Percentiles rank a stretch among this genome's conserved stretches.
phyloP scores from a whole-genome alignment of 2,113 vertebrate genomes.

The Strigops habroptila region DNA sequence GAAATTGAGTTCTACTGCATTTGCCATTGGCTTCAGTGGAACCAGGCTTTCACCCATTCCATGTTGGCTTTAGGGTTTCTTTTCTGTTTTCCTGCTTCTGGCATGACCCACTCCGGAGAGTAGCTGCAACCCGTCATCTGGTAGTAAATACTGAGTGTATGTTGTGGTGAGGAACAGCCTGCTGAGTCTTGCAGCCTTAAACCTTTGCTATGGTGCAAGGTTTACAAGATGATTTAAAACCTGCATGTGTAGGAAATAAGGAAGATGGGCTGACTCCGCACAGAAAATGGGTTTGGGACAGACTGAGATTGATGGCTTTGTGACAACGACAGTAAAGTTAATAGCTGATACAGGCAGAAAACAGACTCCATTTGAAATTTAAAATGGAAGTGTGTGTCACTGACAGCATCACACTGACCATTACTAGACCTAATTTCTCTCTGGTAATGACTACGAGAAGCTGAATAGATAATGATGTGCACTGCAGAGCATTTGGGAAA shows the following conservation, averaged over 20 bases:
- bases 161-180: not conserved
- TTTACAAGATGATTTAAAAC: constrained; percentile 62
- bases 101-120: not conserved
- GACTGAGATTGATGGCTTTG: constrained; percentile 58
- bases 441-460: constrained; percentile 43
- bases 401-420: constrained; percentile 59
- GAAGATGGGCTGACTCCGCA: constrained; percentile 23
- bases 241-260: constrained; percentile 45
- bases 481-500: constrained; percentile 45
- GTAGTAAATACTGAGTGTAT: not conserved
- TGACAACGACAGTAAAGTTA: constrained; percentile 65
- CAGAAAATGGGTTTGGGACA: constrained; percentile 39
- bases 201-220: constrained; percentile 21
- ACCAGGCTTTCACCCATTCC: not conserved
- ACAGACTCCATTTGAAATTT: constrained; percentile 59
- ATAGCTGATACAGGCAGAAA: constrained; percentile 50
- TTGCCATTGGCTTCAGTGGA: not conserved
- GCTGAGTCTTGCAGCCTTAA: constrained; percentile 21
- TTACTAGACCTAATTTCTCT: constrained; percentile 55
- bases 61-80: not conserved
- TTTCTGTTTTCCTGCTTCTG: not conserved
- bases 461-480: constrained; percentile 48
- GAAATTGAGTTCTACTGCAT: not conserved
- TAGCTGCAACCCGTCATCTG: constrained; percentile 6
- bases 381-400: constrained; percentile 37